These are phyloP conservation scores for Alfaro cultratus DNA, from an alignment of 2,797 vertebrate genomes.

Conservation along the genomic window DNA sequence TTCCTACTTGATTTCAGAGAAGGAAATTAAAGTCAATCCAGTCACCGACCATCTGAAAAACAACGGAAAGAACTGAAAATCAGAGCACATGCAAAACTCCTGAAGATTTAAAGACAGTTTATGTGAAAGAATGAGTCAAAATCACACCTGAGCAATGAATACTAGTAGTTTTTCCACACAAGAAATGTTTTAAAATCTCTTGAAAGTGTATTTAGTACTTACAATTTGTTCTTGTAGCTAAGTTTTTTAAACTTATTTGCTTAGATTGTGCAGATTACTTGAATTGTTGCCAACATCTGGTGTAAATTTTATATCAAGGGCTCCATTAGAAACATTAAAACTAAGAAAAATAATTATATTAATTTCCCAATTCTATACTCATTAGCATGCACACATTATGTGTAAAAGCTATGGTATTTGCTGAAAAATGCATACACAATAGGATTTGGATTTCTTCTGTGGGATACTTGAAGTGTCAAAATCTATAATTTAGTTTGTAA, in stretches of 20 bases:
- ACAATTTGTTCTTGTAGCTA: neutral
- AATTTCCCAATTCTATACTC: neutral
- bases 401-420: neutral
- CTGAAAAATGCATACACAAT: neutral
- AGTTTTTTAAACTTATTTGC: neutral
- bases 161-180: neutral
- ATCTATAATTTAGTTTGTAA: neutral
- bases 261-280: neutral
- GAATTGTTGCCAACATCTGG: neutral
- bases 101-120: neutral
- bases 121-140: neutral
- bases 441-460: neutral
- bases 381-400: neutral
- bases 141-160: neutral
- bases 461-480: neutral
- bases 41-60: neutral
- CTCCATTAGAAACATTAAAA: neutral
- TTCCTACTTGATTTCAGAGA: neutral
- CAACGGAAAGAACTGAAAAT: neutral
- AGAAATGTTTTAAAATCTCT: neutral
- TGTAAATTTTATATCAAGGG: neutral
- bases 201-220: neutral
- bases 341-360: neutral
- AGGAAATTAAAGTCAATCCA: neutral
- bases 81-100: neutral